Evolutionary conservation across 2,888 invertebrate species (phyloP), one percentile per base, ranked within the genome.

Genomic region (Volucella inflata): DNA sequence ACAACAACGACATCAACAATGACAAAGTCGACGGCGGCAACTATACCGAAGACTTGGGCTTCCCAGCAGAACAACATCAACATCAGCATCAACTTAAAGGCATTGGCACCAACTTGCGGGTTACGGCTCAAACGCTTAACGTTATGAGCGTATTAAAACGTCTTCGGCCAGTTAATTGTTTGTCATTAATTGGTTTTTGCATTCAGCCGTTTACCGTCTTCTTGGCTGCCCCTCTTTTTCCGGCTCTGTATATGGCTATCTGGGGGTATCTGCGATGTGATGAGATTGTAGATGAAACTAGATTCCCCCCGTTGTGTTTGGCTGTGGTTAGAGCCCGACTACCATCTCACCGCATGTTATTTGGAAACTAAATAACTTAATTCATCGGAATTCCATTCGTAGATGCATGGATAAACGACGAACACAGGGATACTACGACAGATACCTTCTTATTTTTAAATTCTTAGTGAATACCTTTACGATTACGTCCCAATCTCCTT

Each of bases 151-250:
- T 77, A 78, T 78, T 78, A 78, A 83, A 74, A 78, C 72, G 78
- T 78, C 78, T 74, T 74, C 74, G 78, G 55, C 68, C 72, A 68
- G 74, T 83, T 83, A 83, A 83, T 83, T 78, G 83, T 83, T 83
- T 78, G 83, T 83, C 83, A 78, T 83, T 78, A 83, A 83, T 78
- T 83, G 67, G 83, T 74, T 83, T 83, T 83, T 74, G 77, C 62
- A 78, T 83, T 74, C 62, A 77, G 71, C 55, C 71, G 50, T n/a
- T n/a, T 67, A 67, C 30, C 78, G 62, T 65, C 48, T 50, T 65
- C 72, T 59, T 67, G 55, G n/a, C 50, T 57, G 36, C 36, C 51
- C 12, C 51, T 46, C 40, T 40, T 57, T 21, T 14, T 14, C 4
- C 50, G 9, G 21, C 16, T 12, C 17, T 42, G 4, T 51, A 40